Percentiles rank a stretch among this genome's conserved stretches.
Conservation (phyloP, 2,797 vertebrate genomes). For the Psittacula echo region DNA sequence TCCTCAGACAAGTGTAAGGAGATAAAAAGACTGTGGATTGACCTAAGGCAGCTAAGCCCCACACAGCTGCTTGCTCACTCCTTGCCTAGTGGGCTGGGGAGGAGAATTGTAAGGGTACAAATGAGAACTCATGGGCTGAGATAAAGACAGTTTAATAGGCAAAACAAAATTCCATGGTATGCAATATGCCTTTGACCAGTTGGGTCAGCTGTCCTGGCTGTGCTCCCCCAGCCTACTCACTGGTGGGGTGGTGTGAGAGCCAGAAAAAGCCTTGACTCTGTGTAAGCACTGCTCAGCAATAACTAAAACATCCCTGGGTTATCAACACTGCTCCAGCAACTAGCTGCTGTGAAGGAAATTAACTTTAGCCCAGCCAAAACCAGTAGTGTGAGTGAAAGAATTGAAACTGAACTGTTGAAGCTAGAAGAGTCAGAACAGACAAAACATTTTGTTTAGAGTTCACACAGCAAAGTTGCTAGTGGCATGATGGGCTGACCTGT, state of each 20-base stretch:
- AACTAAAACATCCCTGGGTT: neutral
- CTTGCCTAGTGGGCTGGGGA: neutral
- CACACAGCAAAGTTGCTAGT: too few species aligned
- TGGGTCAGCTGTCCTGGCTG: accelerated
- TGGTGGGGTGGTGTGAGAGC: neutral
- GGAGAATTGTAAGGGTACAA: neutral
- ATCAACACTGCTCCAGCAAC: neutral
- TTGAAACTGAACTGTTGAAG: neutral
- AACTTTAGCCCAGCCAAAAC: neutral
- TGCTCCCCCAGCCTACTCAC: neutral
- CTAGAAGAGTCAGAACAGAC: neutral
- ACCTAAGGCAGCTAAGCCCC: neutral
- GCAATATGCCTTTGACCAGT: neutral
- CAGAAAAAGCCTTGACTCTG: neutral
- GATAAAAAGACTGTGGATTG: neutral
- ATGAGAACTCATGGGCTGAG: neutral
- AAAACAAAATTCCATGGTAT: neutral
- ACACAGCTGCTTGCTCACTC: neutral
- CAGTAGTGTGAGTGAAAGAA: neutral
- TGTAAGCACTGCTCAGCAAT: neutral
- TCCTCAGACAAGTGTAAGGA: neutral
- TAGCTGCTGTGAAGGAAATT: neutral
- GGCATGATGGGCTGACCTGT: neutral
- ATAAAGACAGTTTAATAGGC: neutral
- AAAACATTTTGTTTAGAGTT: neutral